Percentiles rank a stretch among this genome's conserved stretches.
These are phyloP conservation scores for Argyra leucocephala DNA, from an alignment of 2,888 invertebrate species.

Conservation along the genomic window DNA sequence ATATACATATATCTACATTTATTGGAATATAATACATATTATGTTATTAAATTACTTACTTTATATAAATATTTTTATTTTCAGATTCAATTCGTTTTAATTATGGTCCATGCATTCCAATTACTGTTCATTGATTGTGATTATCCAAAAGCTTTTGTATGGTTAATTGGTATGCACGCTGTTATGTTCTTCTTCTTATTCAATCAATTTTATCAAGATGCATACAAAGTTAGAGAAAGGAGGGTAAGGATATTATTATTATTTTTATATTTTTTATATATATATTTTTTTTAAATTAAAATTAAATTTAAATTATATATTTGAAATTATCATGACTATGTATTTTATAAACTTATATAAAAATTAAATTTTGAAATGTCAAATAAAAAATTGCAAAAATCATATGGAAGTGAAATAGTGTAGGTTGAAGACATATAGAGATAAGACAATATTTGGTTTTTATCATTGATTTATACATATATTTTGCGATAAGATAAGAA, in stretches of 20 bases:
- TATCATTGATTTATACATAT: too few species aligned
- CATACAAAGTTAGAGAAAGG: conserved; percentile 49
- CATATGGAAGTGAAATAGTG: too few species aligned
- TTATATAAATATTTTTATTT: conserved; percentile 24
- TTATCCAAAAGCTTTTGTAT: conserved; percentile 86
- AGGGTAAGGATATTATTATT: conserved; percentile 30
- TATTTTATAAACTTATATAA: too few species aligned
- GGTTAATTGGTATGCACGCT: conserved; percentile 94
- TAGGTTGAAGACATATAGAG: too few species aligned
- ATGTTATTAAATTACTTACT: too few species aligned
- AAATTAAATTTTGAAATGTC: too few species aligned
- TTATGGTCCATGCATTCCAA: conserved; percentile 88
- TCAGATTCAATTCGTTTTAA: conserved; percentile 78
- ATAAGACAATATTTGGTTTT: too few species aligned
- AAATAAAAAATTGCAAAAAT: too few species aligned
- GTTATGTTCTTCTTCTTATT: conserved; percentile 93
- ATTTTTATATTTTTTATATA: neutral
- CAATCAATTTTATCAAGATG: conserved; percentile 84
- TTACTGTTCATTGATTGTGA: conserved; percentile 83
- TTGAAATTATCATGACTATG: too few species aligned
- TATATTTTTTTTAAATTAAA: neutral
- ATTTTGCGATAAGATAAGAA: too few species aligned
- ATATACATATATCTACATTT: too few species aligned
- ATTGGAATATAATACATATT: too few species aligned
- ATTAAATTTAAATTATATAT: neutral